Evolutionary conservation across 1,140 invertebrate species (phyloP).

Genomic region (Drosophila prosaltans): DNA sequence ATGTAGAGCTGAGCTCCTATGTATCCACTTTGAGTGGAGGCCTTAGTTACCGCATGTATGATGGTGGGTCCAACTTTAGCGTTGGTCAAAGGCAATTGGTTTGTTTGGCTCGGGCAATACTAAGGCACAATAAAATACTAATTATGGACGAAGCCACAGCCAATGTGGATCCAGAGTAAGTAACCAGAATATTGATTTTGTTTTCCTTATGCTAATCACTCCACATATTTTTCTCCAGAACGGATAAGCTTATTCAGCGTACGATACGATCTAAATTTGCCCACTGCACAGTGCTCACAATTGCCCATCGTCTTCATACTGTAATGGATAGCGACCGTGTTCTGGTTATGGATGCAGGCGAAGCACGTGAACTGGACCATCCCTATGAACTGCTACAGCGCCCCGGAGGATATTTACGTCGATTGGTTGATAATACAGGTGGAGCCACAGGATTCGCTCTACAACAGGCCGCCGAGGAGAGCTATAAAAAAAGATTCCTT

Average conservation of each 20-base stretch:
- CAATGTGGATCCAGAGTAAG: slow-evolving; percentile 88
- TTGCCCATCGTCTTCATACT: slow-evolving; percentile 92
- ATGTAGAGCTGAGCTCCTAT: slow-evolving; percentile 89
- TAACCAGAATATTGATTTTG: slow-evolving; percentile 19
- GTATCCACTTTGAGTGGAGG: slow-evolving; percentile 85
- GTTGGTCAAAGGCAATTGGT: slow-evolving; percentile 91
- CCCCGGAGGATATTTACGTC: slow-evolving; percentile 83
- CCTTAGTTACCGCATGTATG: slow-evolving; percentile 86
- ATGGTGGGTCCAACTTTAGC: slow-evolving; percentile 89
- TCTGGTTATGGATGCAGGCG: slow-evolving; percentile 89
- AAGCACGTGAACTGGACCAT: slow-evolving; percentile 88
- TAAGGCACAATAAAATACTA: slow-evolving; percentile 90
- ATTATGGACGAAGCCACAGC: slow-evolving; percentile 91
- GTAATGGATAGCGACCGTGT: slow-evolving; percentile 92
- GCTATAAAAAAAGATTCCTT: slow-evolving; percentile 54
- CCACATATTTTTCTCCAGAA: slow-evolving; percentile 83
- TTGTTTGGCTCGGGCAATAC: slow-evolving; percentile 90
- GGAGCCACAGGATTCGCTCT: slow-evolving; percentile 76
- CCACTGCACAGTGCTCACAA: slow-evolving; percentile 91
- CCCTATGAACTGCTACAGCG: slow-evolving; percentile 87
- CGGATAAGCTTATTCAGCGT: slow-evolving; percentile 87
- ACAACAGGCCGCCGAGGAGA: slow-evolving; percentile 78
- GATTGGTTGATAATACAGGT: slow-evolving; percentile 85
- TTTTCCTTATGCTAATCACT: slow-evolving; percentile 10
- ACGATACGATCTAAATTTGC: slow-evolving; percentile 88